These are phyloP conservation scores for Euproctis similis DNA, from an alignment of 2,888 invertebrate species.

Conservation along the genomic window DNA sequence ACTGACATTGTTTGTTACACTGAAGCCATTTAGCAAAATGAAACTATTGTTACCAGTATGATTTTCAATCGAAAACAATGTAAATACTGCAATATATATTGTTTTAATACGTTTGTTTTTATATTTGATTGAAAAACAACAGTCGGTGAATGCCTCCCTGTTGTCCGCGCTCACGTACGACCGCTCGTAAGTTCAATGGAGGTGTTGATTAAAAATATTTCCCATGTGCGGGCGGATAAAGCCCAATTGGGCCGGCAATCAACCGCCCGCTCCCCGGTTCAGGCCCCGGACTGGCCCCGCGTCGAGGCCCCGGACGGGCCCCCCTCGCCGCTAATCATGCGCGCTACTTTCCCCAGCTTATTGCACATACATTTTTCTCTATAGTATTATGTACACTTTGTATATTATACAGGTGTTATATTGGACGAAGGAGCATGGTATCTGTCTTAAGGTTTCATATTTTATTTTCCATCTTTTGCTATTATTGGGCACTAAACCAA, in stretches of 20 bases:
- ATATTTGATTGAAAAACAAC: not conserved
- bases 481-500: too few relatives aligned
- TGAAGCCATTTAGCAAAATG: too few relatives aligned
- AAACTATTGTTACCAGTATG: too few relatives aligned
- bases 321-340: slow-evolving; percentile 60
- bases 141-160: slow-evolving; percentile 47
- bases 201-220: slow-evolving; percentile 78
- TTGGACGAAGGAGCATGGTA: too few relatives aligned
- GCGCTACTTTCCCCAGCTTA: slow-evolving; percentile 27
- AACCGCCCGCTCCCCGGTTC: slow-evolving; percentile 48
- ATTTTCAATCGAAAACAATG: too few relatives aligned
- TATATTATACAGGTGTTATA: slow-evolving; percentile 23
- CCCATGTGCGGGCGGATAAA: slow-evolving; percentile 76
- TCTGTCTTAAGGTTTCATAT: too few relatives aligned
- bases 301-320: slow-evolving; percentile 33
- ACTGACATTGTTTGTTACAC: too few relatives aligned
- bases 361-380: slow-evolving; percentile 22
- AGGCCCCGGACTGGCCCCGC: slow-evolving; percentile 32
- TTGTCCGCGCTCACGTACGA: slow-evolving; percentile 66
- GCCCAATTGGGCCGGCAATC: slow-evolving; percentile 76
- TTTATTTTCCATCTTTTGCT: too few relatives aligned
- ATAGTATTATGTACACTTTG: slow-evolving; percentile 6
- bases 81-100: too few relatives aligned
- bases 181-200: slow-evolving; percentile 77
- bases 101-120: too few relatives aligned